These are phyloP conservation scores for Lepidocolaptes lacrymiger DNA, from an alignment of 2,797 vertebrate genomes.

Conservation along the genomic window DNA sequence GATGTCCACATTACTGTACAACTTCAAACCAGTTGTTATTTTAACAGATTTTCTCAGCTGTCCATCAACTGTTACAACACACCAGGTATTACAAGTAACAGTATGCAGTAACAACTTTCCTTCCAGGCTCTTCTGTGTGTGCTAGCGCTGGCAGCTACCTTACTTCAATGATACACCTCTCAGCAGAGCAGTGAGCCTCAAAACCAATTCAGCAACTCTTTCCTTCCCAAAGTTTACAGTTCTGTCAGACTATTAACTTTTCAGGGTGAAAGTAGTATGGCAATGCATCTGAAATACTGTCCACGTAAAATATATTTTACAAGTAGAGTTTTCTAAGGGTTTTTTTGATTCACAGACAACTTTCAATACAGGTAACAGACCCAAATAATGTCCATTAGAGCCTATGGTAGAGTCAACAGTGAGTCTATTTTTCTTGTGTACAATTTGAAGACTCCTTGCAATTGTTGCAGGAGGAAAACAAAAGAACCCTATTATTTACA, in stretches of 20 bases:
- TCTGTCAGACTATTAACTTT: background rate
- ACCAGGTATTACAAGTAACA: background rate
- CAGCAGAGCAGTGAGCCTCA: background rate
- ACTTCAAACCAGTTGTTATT: background rate
- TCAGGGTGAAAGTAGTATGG: background rate
- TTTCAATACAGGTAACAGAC: background rate
- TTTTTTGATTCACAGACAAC: background rate
- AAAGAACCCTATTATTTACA: background rate
- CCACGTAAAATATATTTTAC: background rate
- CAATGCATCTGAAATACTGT: background rate
- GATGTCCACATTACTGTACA: background rate
- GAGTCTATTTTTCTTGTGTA: background rate
- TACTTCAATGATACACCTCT: background rate
- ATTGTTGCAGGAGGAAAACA: background rate
- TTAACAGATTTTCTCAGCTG: background rate
- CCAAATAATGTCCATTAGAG: background rate
- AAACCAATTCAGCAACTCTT: background rate
- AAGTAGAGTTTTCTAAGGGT: background rate
- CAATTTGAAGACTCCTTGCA: background rate
- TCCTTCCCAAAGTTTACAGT: background rate
- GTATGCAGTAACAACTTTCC: background rate
- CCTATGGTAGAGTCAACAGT: accelerated
- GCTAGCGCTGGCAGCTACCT: background rate
- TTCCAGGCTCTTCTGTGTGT: background rate
- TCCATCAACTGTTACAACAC: background rate